These are phyloP conservation scores for Ranitomeya variabilis DNA, from an alignment of 2,113 vertebrate species.

Conservation along the genomic window DNA sequence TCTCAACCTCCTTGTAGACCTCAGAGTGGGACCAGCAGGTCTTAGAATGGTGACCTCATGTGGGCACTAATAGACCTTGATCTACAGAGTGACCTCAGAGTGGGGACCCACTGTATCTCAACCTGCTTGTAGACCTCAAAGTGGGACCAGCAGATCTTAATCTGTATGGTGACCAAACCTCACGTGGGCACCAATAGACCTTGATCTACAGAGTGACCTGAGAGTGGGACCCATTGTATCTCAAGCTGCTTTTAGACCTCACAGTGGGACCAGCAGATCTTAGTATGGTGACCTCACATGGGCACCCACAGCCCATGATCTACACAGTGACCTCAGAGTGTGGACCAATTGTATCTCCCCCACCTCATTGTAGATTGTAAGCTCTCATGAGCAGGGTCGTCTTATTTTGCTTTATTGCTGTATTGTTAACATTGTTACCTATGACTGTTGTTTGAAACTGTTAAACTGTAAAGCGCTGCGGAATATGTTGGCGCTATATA, in stretches of 20 bases:
- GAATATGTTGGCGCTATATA: too few species aligned
- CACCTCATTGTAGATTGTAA: too few species aligned
- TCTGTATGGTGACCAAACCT: background rate
- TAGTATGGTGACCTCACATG: background rate
- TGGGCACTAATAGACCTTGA: background rate
- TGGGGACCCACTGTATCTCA: background rate
- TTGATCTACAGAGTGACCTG: background rate
- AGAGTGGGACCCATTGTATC: background rate
- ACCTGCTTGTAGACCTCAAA: background rate
- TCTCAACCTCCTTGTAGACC: background rate
- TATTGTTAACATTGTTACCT: too few species aligned
- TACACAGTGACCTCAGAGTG: background rate
- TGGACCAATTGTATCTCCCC: background rate
- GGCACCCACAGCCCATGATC: background rate
- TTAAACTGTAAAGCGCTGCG: too few species aligned
- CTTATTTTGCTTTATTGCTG: too few species aligned
- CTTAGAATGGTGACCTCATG: background rate
- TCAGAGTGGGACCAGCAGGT: background rate
- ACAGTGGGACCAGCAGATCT: background rate
- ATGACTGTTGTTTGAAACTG: too few species aligned
- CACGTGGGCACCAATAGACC: background rate
- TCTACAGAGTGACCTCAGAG: background rate
- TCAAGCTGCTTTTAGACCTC: background rate
- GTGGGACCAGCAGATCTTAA: background rate
- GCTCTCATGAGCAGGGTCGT: too few species aligned